phyloP scores from a whole-genome alignment of 1,140 invertebrate species.

The Bombus fervidus region DNA sequence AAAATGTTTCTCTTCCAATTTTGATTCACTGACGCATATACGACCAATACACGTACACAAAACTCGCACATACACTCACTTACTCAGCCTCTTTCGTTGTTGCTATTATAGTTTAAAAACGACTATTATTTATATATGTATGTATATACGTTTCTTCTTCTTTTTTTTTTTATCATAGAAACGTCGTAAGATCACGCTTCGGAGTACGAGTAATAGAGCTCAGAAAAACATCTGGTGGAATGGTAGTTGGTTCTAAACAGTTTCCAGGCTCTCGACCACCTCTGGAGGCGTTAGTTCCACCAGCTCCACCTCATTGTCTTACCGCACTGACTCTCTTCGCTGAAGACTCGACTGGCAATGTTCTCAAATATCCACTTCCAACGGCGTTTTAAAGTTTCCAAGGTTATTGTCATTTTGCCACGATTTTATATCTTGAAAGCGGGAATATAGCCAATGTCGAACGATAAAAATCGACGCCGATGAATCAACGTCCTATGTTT shows the following conservation, averaged over 20 bases:
- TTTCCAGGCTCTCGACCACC: constrained; percentile 78
- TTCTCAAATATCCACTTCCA: constrained; percentile 80
- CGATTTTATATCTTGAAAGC: background rate
- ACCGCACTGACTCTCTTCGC: constrained; percentile 76
- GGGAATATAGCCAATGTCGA: background rate
- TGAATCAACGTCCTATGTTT: background rate
- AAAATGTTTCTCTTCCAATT: background rate
- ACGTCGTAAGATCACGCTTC: constrained; percentile 82
- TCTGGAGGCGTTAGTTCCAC: constrained; percentile 75
- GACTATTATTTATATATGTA: background rate
- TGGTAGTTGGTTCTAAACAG: constrained; percentile 79
- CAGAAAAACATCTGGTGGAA: constrained; percentile 78
- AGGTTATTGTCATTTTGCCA: background rate
- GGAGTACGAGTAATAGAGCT: constrained; percentile 85
- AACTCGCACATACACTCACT: background rate
- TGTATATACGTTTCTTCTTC: background rate
- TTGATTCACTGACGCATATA: background rate
- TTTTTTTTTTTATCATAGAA: constrained; percentile 70
- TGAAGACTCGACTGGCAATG: constrained; percentile 80
- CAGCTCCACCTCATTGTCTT: constrained; percentile 73
- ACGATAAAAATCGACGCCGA: background rate
- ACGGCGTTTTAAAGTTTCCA: constrained; percentile 73
- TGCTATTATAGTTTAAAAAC: background rate
- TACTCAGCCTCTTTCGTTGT: background rate
- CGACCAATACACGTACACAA: background rate